phyloP scores from a whole-genome alignment of 1,140 invertebrate species.

The Olivierus martensii region DNA sequence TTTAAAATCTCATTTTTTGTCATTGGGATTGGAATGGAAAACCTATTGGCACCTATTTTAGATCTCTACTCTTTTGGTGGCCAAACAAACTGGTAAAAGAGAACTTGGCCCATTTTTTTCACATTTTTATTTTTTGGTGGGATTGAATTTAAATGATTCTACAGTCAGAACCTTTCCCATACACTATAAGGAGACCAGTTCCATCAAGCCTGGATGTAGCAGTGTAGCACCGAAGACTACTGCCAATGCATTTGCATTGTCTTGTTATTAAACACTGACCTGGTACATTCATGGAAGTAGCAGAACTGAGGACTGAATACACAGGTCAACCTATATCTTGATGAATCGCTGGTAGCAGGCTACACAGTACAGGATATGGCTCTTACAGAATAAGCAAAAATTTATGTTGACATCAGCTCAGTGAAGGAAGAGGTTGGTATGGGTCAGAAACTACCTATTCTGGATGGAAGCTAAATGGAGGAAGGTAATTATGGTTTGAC shows the following conservation, averaged over 20 bases:
- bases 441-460: neutral
- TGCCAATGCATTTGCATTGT: constrained; percentile 10
- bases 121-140: too few species aligned
- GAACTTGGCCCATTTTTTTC: too few species aligned
- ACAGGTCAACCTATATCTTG: too few species aligned
- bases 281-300: neutral
- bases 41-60: too few species aligned
- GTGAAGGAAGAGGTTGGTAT: neutral
- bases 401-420: neutral
- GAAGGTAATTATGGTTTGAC: neutral
- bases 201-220: constrained; percentile 3
- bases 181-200: neutral
- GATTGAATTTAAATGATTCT: neutral
- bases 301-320: too few species aligned
- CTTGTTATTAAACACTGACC: constrained; percentile 21
- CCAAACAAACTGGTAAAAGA: too few species aligned
- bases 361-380: too few species aligned
- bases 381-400: too few species aligned
- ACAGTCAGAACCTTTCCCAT: neutral
- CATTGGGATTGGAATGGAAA: too few species aligned
- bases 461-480: constrained; percentile 1
- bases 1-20: too few species aligned
- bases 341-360: too few species aligned
- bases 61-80: too few species aligned
- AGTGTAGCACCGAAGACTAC: neutral